These are phyloP conservation scores for Hylomyscus alleni DNA, from an alignment of 2,797 vertebrate genomes.

Conservation along the genomic window DNA sequence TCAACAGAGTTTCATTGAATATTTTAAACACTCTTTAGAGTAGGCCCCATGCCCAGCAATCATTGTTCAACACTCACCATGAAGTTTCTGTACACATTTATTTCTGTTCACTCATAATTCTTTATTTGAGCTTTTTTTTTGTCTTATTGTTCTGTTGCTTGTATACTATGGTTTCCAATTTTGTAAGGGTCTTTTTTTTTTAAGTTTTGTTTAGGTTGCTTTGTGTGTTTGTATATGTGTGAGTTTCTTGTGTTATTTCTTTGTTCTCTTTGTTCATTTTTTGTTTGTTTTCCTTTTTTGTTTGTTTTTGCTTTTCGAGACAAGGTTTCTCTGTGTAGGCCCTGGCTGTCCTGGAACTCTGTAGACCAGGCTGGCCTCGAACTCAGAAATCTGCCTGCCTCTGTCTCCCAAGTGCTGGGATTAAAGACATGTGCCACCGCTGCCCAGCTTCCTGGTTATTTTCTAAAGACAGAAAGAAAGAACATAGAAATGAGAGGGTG, in stretches of 20 bases:
- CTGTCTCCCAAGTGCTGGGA: too few species aligned
- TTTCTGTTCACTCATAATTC: background rate
- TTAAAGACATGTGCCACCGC: too few species aligned
- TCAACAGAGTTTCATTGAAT: background rate
- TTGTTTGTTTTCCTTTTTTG: background rate
- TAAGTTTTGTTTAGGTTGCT: background rate
- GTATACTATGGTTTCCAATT: background rate
- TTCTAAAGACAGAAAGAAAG: background rate
- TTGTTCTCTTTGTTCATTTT: background rate
- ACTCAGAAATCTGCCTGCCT: too few species aligned
- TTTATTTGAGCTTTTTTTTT: background rate
- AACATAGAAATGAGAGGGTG: background rate
- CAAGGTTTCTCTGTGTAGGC: too few species aligned
- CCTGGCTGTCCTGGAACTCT: too few species aligned
- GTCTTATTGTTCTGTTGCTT: background rate
- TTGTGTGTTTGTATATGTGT: background rate
- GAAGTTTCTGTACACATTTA: background rate
- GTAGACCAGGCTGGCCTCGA: too few species aligned
- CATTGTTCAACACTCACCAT: background rate
- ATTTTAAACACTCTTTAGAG: background rate
- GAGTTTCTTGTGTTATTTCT: background rate
- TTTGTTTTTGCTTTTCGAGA: too few species aligned
- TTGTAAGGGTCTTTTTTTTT: background rate
- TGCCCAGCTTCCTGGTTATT: background rate
- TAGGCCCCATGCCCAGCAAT: background rate